A percentile compares a stretch with the other conserved stretches of the same genome.
Conservation (phyloP, 2,888 invertebrate genomes). For the Anoncus sp. region DNA sequence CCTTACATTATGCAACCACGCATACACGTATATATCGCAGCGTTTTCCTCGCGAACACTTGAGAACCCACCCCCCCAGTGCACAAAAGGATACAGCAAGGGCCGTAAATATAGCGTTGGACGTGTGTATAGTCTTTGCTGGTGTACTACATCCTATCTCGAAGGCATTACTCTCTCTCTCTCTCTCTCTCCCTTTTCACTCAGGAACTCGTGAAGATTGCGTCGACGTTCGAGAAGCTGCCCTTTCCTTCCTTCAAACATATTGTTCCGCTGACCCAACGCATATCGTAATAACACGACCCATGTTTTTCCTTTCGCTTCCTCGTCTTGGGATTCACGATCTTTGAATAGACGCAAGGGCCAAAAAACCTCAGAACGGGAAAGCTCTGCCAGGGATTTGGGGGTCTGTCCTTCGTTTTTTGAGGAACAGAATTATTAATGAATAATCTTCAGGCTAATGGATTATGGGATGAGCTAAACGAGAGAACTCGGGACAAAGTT, state of each 20-base stretch:
- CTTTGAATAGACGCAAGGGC: constrained; percentile 2
- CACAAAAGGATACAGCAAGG: constrained; percentile 35
- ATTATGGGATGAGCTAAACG: no score
- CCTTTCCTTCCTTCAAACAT: no score
- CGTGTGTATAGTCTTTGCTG: no score
- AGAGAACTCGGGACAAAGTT: not conserved
- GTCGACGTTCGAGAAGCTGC: constrained; percentile 24
- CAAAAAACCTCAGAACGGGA: no score
- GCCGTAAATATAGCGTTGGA: constrained; percentile 48
- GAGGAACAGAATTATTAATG: not conserved
- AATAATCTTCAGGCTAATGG: constrained; percentile 11
- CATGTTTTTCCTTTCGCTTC: not conserved
- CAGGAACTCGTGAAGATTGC: constrained; percentile 46
- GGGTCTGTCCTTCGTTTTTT: constrained; percentile 16
- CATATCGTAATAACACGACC: constrained; percentile 30
- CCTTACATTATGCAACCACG: constrained; percentile 52
- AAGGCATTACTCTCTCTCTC: constrained; percentile 59
- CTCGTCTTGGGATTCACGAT: constrained; percentile 25
- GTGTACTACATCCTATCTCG: constrained; percentile 46
- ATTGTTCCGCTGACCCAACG: not conserved
- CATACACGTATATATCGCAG: constrained; percentile 28
- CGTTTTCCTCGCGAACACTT: constrained; percentile 31
- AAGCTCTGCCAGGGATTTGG: no score
- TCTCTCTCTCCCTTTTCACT: constrained; percentile 32
- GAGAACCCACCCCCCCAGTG: constrained; percentile 17